Conservation (phyloP, 2,888 invertebrate species). For the Hetaerina titia region DNA sequence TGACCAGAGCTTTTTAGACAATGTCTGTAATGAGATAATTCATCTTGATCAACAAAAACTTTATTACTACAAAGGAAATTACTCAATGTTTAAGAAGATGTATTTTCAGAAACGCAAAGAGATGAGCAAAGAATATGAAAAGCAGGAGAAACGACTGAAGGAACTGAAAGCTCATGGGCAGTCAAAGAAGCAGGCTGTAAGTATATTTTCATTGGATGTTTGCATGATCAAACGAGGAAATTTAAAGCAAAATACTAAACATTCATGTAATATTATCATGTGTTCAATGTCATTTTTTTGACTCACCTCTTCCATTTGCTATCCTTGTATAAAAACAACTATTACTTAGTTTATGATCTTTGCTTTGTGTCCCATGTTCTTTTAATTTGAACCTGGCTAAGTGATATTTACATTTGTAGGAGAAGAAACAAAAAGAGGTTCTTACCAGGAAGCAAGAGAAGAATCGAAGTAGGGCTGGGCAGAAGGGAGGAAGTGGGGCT, state of each 20-base stretch:
- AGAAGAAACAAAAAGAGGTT: constrained; percentile 95
- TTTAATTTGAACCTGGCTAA: constrained; percentile 1
- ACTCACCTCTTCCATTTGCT: too few relatives aligned
- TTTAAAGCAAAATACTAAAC: too few relatives aligned
- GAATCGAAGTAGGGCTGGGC: constrained; percentile 87
- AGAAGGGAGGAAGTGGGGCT: constrained; percentile 87
- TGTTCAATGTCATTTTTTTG: too few relatives aligned
- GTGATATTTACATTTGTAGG: constrained; percentile 76
- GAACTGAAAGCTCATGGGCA: constrained; percentile 97
- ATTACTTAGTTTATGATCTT: too few relatives aligned
- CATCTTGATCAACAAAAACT: constrained; percentile 97
- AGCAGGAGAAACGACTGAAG: constrained; percentile 97
- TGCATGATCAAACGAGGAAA: too few relatives aligned
- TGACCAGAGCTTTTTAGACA: constrained; percentile 99
- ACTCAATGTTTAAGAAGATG: constrained; percentile 99
- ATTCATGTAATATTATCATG: too few relatives aligned
- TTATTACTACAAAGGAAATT: constrained; percentile 98
- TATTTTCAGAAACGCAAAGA: constrained; percentile 96
- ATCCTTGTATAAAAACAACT: too few relatives aligned
- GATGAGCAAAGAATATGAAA: constrained; percentile 97
- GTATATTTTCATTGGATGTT: constrained; percentile 69
- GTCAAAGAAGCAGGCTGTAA: constrained; percentile 94
- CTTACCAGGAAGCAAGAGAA: constrained; percentile 96
- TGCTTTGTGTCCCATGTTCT: not conserved
- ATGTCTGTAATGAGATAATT: constrained; percentile 99